Conservation (phyloP, 2,113 vertebrate genomes). For the Pungitius pungitius region DNA sequence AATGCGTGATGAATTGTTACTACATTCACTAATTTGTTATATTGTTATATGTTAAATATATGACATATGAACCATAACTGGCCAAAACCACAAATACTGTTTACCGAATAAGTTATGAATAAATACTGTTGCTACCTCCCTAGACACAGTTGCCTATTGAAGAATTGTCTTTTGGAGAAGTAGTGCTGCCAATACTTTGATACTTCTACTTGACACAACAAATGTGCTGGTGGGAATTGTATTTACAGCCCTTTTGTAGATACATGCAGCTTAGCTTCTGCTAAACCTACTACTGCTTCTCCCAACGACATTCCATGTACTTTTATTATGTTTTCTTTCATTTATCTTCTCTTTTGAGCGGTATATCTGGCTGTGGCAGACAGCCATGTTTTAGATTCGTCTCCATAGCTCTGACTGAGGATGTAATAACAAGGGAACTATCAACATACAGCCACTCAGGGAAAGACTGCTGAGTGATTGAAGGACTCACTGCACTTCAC, state of each 20-base stretch:
- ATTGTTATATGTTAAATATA: too few relatives aligned
- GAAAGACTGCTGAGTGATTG: constrained; percentile 78
- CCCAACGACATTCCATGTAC: not conserved
- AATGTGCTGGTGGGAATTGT: not conserved
- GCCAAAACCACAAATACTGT: not conserved
- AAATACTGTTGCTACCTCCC: not conserved
- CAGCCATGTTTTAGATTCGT: constrained; percentile 49
- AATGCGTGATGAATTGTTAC: not conserved
- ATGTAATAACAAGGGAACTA: constrained; percentile 67
- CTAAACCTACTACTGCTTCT: constrained; percentile 3
- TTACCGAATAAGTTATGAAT: not conserved
- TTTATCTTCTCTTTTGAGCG: constrained; percentile 27
- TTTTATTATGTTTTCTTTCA: not conserved
- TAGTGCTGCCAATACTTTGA: not conserved
- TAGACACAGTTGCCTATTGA: not conserved
- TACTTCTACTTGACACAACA: not conserved
- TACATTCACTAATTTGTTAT: not conserved
- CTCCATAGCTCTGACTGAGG: constrained; percentile 56
- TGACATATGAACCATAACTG: not conserved
- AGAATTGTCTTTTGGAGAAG: not conserved
- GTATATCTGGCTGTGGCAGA: constrained; percentile 54
- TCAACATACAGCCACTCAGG: constrained; percentile 78
- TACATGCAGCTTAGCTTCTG: not conserved
- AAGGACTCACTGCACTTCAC: constrained; percentile 84
- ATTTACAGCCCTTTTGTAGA: not conserved